phyloP scores from a whole-genome alignment of 2,888 invertebrate genomes.

The Acanthopleura granulata region DNA sequence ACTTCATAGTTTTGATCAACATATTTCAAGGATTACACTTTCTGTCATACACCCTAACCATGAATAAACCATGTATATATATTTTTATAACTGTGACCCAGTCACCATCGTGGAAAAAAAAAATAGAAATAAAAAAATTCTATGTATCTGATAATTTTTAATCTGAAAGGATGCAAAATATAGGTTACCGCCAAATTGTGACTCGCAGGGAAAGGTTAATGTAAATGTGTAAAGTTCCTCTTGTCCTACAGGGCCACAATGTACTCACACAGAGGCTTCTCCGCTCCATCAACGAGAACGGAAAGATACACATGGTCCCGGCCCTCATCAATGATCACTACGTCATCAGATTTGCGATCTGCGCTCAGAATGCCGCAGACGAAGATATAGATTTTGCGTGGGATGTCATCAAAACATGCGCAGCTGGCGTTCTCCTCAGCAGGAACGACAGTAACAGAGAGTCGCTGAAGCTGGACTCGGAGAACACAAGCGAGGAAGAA shows the following conservation, averaged over 20 bases:
- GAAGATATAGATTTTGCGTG: constrained; percentile 77
- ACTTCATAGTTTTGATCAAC: too few relatives aligned
- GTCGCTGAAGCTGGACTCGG: constrained; percentile 22
- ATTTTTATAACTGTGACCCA: too few relatives aligned
- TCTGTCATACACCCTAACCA: too few relatives aligned
- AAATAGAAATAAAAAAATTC: too few relatives aligned
- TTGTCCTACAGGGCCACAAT: constrained; percentile 75
- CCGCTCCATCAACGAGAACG: constrained; percentile 93
- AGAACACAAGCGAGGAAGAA: constrained; percentile 43
- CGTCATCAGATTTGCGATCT: constrained; percentile 94
- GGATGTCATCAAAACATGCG: constrained; percentile 54
- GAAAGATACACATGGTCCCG: constrained; percentile 97
- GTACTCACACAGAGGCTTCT: constrained; percentile 90
- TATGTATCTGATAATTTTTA: too few relatives aligned
- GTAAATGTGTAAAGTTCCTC: neutral
- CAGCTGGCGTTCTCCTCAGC: constrained; percentile 29
- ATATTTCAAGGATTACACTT: too few relatives aligned
- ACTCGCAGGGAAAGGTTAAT: too few relatives aligned
- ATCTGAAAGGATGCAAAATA: too few relatives aligned
- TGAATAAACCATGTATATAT: too few relatives aligned
- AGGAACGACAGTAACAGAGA: constrained; percentile 32
- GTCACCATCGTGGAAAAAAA: too few relatives aligned
- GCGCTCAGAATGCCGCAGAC: constrained; percentile 88
- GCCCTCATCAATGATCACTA: constrained; percentile 90
- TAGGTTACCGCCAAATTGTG: too few relatives aligned